These are phyloP conservation scores for Fulica atra DNA, from an alignment of 2,113 vertebrate species.

Conservation along the genomic window DNA sequence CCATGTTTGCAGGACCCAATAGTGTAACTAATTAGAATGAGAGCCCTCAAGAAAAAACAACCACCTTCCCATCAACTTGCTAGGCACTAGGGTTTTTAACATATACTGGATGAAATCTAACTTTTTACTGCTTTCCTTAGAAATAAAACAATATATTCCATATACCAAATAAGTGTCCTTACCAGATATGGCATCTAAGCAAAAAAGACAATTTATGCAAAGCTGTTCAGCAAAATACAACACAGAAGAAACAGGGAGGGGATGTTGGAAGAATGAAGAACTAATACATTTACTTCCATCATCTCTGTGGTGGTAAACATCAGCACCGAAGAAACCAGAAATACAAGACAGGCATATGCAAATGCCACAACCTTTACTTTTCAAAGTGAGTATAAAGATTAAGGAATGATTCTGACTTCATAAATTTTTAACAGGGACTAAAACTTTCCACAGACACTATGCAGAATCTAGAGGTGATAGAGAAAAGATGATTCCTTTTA, in stretches of 20 bases:
- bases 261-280: not conserved
- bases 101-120: not conserved
- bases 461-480: not conserved
- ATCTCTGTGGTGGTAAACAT: not conserved
- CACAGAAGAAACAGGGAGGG: not conserved
- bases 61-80: not conserved
- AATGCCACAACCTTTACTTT: not conserved
- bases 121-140: not conserved
- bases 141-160: not conserved
- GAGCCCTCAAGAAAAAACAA: not conserved
- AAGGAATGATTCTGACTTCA: not conserved
- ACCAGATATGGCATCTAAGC: not conserved
- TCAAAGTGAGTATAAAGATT: not conserved
- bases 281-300: not conserved
- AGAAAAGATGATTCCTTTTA: not conserved
- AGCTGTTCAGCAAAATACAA: not conserved
- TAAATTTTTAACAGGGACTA: not conserved
- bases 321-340: not conserved
- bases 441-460: not conserved
- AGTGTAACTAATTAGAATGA: not conserved
- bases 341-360: not conserved
- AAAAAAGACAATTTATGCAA: not conserved
- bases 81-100: not conserved
- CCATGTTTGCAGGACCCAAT: not conserved
- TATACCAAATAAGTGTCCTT: not conserved